These are phyloP conservation scores for Nemoura dubitans DNA, from an alignment of 2,888 invertebrate species.

Conservation along the genomic window DNA sequence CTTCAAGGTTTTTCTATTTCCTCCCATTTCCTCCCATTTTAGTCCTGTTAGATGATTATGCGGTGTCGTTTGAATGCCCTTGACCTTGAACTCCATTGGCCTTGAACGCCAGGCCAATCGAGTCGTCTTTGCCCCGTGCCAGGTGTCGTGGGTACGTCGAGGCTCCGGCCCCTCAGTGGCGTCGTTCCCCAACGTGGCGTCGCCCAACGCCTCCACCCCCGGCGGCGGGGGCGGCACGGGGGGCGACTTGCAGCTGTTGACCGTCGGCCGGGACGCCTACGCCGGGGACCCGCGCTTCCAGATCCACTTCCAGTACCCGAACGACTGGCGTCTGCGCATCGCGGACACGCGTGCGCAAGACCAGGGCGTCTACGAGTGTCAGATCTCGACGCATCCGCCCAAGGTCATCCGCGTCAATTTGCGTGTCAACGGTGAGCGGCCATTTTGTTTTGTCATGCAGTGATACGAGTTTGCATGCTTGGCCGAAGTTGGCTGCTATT, in stretches of 20 bases:
- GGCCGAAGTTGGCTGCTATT: no score
- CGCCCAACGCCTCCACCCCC: neutral
- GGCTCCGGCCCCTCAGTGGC: neutral
- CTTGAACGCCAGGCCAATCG: no score
- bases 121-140: no score
- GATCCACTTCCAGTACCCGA: slow-evolving; percentile 66
- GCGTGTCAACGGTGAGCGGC: slow-evolving; percentile 62
- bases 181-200: no score
- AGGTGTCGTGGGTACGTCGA: slow-evolving; percentile 75
- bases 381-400: slow-evolving; percentile 66
- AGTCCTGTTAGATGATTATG: no score
- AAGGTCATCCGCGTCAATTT: slow-evolving; percentile 64
- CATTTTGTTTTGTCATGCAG: neutral
- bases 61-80: no score
- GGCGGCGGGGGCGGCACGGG: slow-evolving; percentile 58
- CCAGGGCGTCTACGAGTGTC: slow-evolving; percentile 65
- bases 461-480: no score
- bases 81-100: no score
- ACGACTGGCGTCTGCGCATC: slow-evolving; percentile 67
- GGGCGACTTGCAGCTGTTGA: slow-evolving; percentile 69
- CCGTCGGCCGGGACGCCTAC: slow-evolving; percentile 73
- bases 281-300: slow-evolving; percentile 61
- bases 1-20: no score
- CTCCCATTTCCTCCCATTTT: no score
- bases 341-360: slow-evolving; percentile 63